Evolutionary conservation across 2,797 vertebrate genomes (phyloP), one percentile per base, ranked within the genome.

Genomic region (Nannoperca obscura): DNA sequence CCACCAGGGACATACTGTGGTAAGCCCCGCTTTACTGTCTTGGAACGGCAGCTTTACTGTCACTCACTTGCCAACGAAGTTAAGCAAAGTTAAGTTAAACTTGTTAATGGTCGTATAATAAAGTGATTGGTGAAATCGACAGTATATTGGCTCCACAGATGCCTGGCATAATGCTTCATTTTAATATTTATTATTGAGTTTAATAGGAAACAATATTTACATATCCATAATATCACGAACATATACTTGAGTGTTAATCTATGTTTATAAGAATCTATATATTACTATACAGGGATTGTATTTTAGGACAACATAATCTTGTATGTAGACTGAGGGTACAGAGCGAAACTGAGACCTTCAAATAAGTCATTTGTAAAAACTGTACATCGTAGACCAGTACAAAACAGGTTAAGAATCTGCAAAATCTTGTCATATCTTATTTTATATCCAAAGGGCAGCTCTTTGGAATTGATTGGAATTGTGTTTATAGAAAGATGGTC

Each of bases 1-100:
- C 96, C 97, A 4, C 85, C 76, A 30, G 97, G 97, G 67, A 94
- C 94, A 19, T 98, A 95, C 84, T 99, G 97, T 88, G 85, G 96
- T 99, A 91, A 95, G 93, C 90, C 61, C 32, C 44, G 55, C 67
- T 84, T 66, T 83, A 60, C 75, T 49, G 46, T 12, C 3, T 58
- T 24, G 65, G 53, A 80, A 63, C 19, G 0, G 10, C 36, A 71
- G 14, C 24, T 27, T 27, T 27, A 27, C 24, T 54, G 67, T 68
- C 4, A 20, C n/a, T 14, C 27, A 71, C 38, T 50, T 76, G 38
- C 67, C 64, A 82, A 13, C 60, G 71, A 53, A 30, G 53, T 54
- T 67, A 44, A 44, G 44, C 42, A 44, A 44, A 44, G 40, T 46
- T 46, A 50, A 50, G 69, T 72, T 46, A 53, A 75, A 42, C n/a